Percentiles rank a stretch among this genome's conserved stretches.
phyloP scores from a whole-genome alignment of 2,797 vertebrate species.

The Hephaestus fuliginosus region DNA sequence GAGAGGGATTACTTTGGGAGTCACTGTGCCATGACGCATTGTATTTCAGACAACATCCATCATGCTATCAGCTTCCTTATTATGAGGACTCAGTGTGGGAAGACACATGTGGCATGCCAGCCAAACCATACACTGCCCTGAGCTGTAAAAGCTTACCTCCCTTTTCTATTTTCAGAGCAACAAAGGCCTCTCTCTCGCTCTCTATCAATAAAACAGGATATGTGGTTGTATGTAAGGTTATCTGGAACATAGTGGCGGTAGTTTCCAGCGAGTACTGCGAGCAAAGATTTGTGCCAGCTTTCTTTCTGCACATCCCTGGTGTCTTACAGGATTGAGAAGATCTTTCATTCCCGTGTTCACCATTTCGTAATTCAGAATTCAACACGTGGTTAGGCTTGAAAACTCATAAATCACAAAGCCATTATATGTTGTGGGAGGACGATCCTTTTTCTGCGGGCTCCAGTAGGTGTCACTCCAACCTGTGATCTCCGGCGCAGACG shows the following conservation, averaged over 20 bases:
- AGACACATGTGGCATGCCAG: conserved; percentile 33
- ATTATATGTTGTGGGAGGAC: neutral
- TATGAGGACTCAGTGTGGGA: conserved; percentile 36
- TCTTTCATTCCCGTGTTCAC: conserved; percentile 3
- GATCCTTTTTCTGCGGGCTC: conserved; percentile 47
- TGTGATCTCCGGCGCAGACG: conserved; percentile 43
- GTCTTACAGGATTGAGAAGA: neutral
- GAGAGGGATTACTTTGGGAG: conserved; percentile 33
- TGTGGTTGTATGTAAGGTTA: conserved; percentile 13
- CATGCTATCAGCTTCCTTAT: conserved; percentile 55
- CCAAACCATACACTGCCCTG: conserved; percentile 15
- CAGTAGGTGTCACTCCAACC: conserved; percentile 82
- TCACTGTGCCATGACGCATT: conserved; percentile 38
- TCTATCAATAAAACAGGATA: conserved; percentile 29
- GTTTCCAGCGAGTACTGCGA: conserved; percentile 5
- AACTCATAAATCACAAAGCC: neutral
- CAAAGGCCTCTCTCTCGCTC: conserved; percentile 29
- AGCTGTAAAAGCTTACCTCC: conserved; percentile 25
- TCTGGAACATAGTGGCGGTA: neutral
- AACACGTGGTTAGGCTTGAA: conserved; percentile 3
- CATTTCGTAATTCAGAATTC: neutral
- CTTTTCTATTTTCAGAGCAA: conserved; percentile 49
- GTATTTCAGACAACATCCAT: conserved; percentile 64
- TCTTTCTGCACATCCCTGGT: neutral
- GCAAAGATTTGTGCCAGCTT: neutral